Percentiles rank a stretch among this genome's conserved stretches.
These are phyloP conservation scores for Mus spicilegus DNA, from an alignment of 2,113 vertebrate genomes.

Conservation along the genomic window DNA sequence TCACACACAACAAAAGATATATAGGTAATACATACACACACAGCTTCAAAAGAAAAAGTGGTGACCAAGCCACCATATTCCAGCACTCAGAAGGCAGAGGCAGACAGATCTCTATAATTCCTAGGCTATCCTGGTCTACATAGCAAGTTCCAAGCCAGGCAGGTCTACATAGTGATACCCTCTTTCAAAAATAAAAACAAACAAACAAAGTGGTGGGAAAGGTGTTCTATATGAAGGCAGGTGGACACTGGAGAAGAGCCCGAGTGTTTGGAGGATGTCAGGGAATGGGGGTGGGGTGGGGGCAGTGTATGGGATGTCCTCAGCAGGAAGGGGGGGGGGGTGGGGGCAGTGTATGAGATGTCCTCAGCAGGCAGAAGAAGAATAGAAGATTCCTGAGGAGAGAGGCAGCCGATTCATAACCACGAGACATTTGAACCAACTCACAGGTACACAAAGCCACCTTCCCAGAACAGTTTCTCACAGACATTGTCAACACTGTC, in stretches of 20 bases:
- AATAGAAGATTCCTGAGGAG: slow-evolving; percentile 29
- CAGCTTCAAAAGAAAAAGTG: neutral
- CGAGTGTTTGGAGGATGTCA: neutral
- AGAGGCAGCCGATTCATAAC: neutral
- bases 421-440: neutral
- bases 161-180: neutral
- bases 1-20: neutral
- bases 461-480: slow-evolving; percentile 45
- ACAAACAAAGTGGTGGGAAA: too few relatives aligned
- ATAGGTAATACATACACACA: neutral
- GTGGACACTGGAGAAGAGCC: too few relatives aligned
- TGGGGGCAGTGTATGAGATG: neutral
- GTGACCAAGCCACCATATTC: too few relatives aligned
- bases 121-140: neutral
- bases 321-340: neutral
- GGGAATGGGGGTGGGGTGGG: too few relatives aligned
- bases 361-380: neutral
- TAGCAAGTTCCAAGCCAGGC: neutral
- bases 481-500: slow-evolving; percentile 63
- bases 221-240: neutral
- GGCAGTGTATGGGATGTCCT: neutral
- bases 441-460: slow-evolving; percentile 38
- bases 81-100: neutral
- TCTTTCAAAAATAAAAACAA: neutral
- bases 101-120: neutral